Evolutionary conservation across 2,888 invertebrate species (phyloP), one percentile per base, ranked within the genome.

Genomic region (Epistrophe grossulariae): DNA sequence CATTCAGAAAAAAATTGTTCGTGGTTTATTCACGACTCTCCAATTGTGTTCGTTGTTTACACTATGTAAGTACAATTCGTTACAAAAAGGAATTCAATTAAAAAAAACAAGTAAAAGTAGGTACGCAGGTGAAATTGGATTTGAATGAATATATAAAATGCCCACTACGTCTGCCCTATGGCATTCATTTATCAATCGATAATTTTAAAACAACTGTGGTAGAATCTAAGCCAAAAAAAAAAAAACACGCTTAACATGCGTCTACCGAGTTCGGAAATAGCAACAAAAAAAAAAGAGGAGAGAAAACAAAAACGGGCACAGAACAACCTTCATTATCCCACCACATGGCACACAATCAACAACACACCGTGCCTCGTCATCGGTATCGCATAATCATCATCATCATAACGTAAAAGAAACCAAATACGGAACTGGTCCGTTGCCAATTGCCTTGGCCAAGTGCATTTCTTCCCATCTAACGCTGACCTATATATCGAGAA

Each of bases 381-480:
- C 24, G 15, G 11, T 10, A 45, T 64, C 31, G 52, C 24, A 2
- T 24, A 24, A 2, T 1, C 24, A 24, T 24, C 24, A 24, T 24
- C 24, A 52, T 64, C 55, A 45, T 59, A 70, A 76, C 38, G 55
- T 60, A 52, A 55, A 17, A 62, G 62, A 82, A 45, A 66, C 87
- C 83, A 79, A 76, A 48, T 76, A 79, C 35, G 78, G 74, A 82
- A 83, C 83, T 79, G 87, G 76, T 76, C 79, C 55, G 72, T 62
- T 82, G 78, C 64, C 74, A 82, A 82, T 82, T 79, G 71, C 83
- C 83, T 79, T 76, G 85, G 71, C 79, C 83, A 87, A 82, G 82
- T 78, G 74, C 83, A 79, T 60, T 68, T 71, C 59, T 59, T 74
- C 52, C 43, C 68, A 73, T 77, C 79, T 87, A 79, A 79, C 66